phyloP scores from a whole-genome alignment of 2,888 invertebrate genomes.

The Saturnia pavonia region DNA sequence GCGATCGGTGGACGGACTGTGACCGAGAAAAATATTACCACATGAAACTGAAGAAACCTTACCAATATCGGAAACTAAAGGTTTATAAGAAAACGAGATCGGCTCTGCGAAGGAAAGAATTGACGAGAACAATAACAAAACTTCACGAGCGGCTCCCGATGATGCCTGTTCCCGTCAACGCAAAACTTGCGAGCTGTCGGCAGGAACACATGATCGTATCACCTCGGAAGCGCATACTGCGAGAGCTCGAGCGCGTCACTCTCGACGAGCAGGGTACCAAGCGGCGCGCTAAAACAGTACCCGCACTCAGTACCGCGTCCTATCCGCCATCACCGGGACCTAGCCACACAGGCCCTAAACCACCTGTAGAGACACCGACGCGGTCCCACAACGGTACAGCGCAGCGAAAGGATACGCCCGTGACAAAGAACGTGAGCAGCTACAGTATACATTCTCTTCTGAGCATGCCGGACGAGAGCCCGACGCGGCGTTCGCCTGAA shows the following conservation, averaged over 20 bases:
- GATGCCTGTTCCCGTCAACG: slow-evolving; percentile 67
- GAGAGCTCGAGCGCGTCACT: slow-evolving; percentile 90
- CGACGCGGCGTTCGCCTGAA: slow-evolving; percentile 62
- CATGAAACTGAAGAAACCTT: slow-evolving; percentile 78
- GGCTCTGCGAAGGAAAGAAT: slow-evolving; percentile 59
- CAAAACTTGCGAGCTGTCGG: slow-evolving; percentile 69
- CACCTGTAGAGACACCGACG: slow-evolving; percentile 39
- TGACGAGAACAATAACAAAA: slow-evolving; percentile 59
- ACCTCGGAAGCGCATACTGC: slow-evolving; percentile 90
- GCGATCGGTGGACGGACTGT: slow-evolving; percentile 61
- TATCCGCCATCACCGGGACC: slow-evolving; percentile 56
- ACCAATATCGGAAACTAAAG: slow-evolving; percentile 76
- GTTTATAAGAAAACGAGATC: slow-evolving; percentile 73
- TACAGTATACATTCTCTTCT: slow-evolving; percentile 93
- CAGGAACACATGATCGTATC: slow-evolving; percentile 85
- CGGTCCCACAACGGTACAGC: slow-evolving; percentile 54
- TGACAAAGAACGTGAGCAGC: slow-evolving; percentile 83
- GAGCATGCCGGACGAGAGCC: slow-evolving; percentile 82
- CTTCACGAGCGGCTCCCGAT: slow-evolving; percentile 66
- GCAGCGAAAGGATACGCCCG: slow-evolving; percentile 53
- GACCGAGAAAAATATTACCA: slow-evolving; percentile 74
- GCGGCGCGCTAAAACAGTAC: slow-evolving; percentile 78
- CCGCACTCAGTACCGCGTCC: slow-evolving; percentile 66
- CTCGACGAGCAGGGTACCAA: slow-evolving; percentile 86
- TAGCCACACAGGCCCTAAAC: slow-evolving; percentile 44